Base-by-base conservation (phyloP, 2,113 vertebrate genomes). In the Spea bombifrons region DNA sequence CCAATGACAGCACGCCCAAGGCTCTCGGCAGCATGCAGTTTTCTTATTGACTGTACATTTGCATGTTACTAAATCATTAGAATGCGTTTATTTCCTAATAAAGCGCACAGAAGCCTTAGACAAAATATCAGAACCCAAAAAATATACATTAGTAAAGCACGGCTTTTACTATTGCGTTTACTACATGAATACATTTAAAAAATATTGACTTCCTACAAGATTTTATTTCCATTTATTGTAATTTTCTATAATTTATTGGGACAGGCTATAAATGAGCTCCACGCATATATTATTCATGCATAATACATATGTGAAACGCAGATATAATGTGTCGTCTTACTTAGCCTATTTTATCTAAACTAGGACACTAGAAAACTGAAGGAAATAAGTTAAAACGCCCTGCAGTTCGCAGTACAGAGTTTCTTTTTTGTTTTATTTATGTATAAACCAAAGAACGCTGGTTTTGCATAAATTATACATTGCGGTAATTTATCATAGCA, bases 401-500 rank as follows among this genome's bases (percentile, higher is more conserved):
- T 12, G 76, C 61, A 66, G 76, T 72, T 78, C 59, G 44, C 52
- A 50, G 52, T 50, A 4, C 70, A 3, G 57, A 74, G 44, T 66
- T 73, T 53, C 45, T 43, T 17, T 72, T 12, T 49, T 46, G 10
- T 49, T 66, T 66, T 80, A 73, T 80, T 68, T 80, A 73, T 80
- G 64, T 52, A 57, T 71, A 57, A 73, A 55, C 63, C 77, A 67
- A 43, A 66, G 65, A 66, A 73, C 12, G 50, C 52, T 67, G 71
- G 71, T 74, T 80, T 66, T 80, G 78, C 71, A 80, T 80, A 74
- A 73, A 80, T 80, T 74, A 80, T 80, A 71, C 66, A 80, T 67
- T 8, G 71, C 12, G 12, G 78, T 73, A 49, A 80, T 80, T 74
- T 67, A 74, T 80, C 78, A 80, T 68, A 66, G 47, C 45, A 68